These are phyloP conservation scores for Bos javanicus DNA, from an alignment of 2,113 vertebrate genomes.

Conservation along the genomic window DNA sequence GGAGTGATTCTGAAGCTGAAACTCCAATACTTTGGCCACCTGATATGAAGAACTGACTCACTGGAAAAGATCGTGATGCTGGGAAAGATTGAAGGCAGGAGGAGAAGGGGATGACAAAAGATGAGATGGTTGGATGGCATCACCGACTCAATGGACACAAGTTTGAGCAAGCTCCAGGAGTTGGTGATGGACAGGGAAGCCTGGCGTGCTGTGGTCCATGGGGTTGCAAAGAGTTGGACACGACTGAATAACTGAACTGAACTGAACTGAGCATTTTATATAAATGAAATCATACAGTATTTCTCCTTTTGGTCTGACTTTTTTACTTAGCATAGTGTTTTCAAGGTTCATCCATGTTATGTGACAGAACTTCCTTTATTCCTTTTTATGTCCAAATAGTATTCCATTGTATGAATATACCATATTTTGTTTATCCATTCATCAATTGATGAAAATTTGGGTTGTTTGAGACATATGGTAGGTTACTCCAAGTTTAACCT, in stretches of 20 bases:
- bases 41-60: background rate
- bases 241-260: background rate
- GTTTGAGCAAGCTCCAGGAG: background rate
- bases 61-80: background rate
- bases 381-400: background rate
- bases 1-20: background rate
- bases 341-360: background rate
- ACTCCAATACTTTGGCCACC: background rate
- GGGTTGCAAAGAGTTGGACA: background rate
- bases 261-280: background rate
- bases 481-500: background rate
- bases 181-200: background rate
- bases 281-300: background rate
- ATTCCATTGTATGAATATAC: background rate
- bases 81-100: background rate
- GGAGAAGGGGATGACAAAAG: background rate
- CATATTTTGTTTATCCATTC: background rate
- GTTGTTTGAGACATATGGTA: background rate
- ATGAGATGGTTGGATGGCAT: background rate
- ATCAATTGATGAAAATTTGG: background rate
- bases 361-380: background rate
- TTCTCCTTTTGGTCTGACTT: background rate
- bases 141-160: background rate
- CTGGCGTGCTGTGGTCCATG: background rate
- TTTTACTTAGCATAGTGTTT: slow-evolving; percentile 4